A percentile compares a stretch with the other conserved stretches of the same genome.
Evolutionary conservation across 2,113 vertebrate genomes (phyloP).

Genomic region (Eubucco bourcierii): DNA sequence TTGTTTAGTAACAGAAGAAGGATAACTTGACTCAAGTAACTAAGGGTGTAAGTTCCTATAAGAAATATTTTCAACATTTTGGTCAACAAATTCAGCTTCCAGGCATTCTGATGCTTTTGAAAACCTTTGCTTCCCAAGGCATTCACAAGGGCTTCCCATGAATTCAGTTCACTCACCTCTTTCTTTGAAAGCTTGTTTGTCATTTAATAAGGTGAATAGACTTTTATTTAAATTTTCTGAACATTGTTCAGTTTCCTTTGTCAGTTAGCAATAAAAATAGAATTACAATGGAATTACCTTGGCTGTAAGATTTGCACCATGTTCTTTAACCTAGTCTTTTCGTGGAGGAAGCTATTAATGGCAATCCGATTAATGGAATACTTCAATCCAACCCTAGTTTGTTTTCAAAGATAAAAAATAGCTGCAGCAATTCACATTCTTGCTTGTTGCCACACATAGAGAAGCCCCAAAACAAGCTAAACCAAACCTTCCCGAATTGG

Average conservation of each 20-base stretch:
- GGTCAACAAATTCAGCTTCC: not conserved
- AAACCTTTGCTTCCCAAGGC: not conserved
- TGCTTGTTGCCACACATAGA: not conserved
- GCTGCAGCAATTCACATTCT: not conserved
- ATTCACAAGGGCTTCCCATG: not conserved
- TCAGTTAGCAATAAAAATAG: not conserved
- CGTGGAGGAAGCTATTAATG: not conserved
- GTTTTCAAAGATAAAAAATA: not conserved
- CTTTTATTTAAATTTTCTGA: not conserved
- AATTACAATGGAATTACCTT: not conserved
- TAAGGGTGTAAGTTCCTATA: not conserved
- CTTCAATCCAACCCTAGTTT: not conserved
- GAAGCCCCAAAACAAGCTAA: not conserved
- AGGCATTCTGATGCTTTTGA: not conserved
- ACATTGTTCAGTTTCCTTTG: not conserved
- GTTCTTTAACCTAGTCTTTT: not conserved
- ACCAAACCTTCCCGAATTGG: not conserved
- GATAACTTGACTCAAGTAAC: not conserved
- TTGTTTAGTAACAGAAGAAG: not conserved
- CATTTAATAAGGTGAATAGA: not conserved
- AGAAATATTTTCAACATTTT: not conserved
- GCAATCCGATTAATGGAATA: not conserved
- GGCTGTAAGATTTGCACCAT: not conserved
- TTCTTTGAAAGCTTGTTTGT: not conserved
- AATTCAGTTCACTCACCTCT: not conserved